Base-by-base conservation (phyloP, 2,797 vertebrate genomes). In the Sitta carolinensis region DNA sequence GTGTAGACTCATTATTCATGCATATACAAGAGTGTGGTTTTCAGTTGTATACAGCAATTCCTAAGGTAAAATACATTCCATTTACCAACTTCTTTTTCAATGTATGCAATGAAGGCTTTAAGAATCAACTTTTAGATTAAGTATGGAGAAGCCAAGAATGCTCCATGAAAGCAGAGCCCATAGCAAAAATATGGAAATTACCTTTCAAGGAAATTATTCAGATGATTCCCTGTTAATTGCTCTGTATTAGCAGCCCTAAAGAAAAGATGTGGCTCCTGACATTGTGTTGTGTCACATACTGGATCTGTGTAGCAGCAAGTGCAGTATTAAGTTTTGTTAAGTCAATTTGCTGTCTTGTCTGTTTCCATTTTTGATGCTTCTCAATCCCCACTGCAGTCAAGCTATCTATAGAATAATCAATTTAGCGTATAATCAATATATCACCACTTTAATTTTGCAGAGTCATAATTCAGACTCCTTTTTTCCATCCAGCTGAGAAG, bases 321-420 rank as follows among this genome's bases (percentile, higher is more conserved):
- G 55, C 90, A 72, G 21, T 12, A 52, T 22, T 52, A 59, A 38
- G 40, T 54, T 92, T 62, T 34, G 26, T 47, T 43, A 81, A 51
- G n/a, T 25, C 23, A 87, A 38, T 92, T 77, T 50, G 32, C 47
- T 92, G 16, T 47, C 66, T 45, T 91, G 42, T 27, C 64, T 62
- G 26, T 87, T 92, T 66, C 69, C 12, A 26, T 43, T 81, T 78
- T 52, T 84, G 27, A 68, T 47, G 36, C 21, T 86, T 84, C 73
- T 81, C 62, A 70, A n/a, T 85, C 64, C 29, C 32, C 40, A 48
- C 11, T 73, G 58, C 75, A 82, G 75, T 32, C 58, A 69, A 93
- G 64, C 89, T 93, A 81, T 81, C 91, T 88, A 73, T 72, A 85
- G 81, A 87, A 81, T 52, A 89, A 92, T 90, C 88, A 80, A 85